Percentiles rank a stretch among this genome's conserved stretches.
Evolutionary conservation across 2,888 invertebrate genomes (phyloP).

Genomic region (Cerastis leucographa): DNA sequence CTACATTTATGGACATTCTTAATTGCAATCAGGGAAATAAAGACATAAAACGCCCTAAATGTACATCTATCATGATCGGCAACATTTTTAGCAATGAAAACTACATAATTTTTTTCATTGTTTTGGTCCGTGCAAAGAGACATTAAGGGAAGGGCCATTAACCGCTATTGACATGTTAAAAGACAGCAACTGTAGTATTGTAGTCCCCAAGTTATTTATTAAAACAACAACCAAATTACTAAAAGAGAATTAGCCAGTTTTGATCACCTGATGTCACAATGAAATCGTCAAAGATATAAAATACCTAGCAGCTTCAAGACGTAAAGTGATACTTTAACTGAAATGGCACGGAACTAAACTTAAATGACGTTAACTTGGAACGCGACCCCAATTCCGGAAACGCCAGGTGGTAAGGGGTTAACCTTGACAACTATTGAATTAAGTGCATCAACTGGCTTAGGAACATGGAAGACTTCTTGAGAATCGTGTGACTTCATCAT

Average conservation of each 20-base stretch:
- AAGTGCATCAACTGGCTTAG: constrained; percentile 15
- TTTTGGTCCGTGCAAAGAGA: too few relatives aligned
- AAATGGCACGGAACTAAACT: constrained; percentile 5
- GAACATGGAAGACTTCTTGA: not conserved
- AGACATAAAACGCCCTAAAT: too few relatives aligned
- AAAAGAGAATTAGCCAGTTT: not conserved
- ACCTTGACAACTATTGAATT: constrained; percentile 28
- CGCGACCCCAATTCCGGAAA: constrained; percentile 20
- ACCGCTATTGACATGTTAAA: too few relatives aligned
- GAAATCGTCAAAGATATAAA: not conserved
- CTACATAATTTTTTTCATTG: too few relatives aligned
- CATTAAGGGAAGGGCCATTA: too few relatives aligned
- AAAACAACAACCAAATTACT: not conserved
- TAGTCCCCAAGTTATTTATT: not conserved
- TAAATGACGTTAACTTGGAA: constrained; percentile 12
- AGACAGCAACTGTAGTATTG: too few relatives aligned
- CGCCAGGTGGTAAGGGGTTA: constrained; percentile 8
- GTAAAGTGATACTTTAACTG: not conserved
- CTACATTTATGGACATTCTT: too few relatives aligned
- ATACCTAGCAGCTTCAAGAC: not conserved
- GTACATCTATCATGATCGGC: too few relatives aligned
- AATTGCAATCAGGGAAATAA: too few relatives aligned
- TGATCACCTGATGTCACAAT: not conserved
- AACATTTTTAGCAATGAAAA: too few relatives aligned
- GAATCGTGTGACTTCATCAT: not conserved